These are phyloP conservation scores for Ardeotis arabs DNA, from an alignment of 2,113 vertebrate genomes.

Conservation along the genomic window DNA sequence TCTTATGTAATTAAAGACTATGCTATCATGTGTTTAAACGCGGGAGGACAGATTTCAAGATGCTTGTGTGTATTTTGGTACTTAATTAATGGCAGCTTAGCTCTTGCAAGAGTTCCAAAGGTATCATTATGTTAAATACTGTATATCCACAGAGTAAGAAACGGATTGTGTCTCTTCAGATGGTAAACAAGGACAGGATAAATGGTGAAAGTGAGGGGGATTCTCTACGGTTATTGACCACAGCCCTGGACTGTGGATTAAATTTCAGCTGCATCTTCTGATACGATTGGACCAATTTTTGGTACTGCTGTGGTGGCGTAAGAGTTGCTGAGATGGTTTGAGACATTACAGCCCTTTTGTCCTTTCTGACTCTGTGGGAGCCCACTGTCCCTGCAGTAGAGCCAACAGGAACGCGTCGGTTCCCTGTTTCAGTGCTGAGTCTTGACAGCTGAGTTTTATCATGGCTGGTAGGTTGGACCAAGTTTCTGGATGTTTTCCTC, in stretches of 20 bases:
- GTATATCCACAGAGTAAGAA: not conserved
- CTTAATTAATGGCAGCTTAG: slow-evolving; percentile 23
- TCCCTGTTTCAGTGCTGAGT: not conserved
- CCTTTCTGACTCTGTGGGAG: not conserved
- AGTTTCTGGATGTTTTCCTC: not conserved
- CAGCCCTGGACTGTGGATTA: not conserved
- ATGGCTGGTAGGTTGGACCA: not conserved
- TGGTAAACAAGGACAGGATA: not conserved
- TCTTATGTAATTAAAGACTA: slow-evolving; percentile 26
- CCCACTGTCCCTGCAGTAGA: rapidly evolving
- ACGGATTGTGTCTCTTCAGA: not conserved
- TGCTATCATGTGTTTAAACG: not conserved
- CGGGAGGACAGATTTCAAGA: slow-evolving; percentile 36
- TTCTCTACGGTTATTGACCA: not conserved
- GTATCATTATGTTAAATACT: not conserved
- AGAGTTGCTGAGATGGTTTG: not conserved
- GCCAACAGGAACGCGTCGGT: not conserved
- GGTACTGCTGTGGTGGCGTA: not conserved
- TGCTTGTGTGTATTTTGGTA: slow-evolving; percentile 38
- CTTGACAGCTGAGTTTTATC: not conserved
- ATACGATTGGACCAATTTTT: not conserved
- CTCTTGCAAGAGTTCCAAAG: slow-evolving; percentile 2
- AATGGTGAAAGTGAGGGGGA: not conserved
- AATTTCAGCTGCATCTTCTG: not conserved
- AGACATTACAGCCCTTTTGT: not conserved